A percentile compares a stretch with the other conserved stretches of the same genome.
Evolutionary conservation across 2,797 vertebrate species (phyloP).

Genomic region (Craterocephalus amniculus): DNA sequence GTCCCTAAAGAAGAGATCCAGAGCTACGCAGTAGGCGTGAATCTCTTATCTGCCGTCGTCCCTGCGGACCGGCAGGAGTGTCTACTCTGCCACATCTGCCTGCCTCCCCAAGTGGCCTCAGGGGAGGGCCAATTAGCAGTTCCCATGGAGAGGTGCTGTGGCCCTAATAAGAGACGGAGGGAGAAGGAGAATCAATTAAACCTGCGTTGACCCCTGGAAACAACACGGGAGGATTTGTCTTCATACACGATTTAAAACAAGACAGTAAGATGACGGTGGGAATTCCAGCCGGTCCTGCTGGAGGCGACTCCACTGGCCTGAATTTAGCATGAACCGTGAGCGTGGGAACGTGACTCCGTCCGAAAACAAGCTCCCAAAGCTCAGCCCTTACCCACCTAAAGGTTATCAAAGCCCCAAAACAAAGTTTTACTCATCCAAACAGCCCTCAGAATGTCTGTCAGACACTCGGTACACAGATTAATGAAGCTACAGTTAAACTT

Average conservation of each 20-base stretch:
- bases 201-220: constrained; percentile 90
- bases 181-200: constrained; percentile 95
- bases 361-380: not conserved
- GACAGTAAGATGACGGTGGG: not conserved
- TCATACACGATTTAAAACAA: constrained; percentile 22
- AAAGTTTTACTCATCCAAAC: not conserved
- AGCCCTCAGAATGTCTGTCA: not conserved
- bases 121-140: constrained; percentile 93
- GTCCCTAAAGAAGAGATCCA: constrained; percentile 56
- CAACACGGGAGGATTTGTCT: constrained; percentile 63
- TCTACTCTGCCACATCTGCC: constrained; percentile 78
- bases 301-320: constrained; percentile 1
- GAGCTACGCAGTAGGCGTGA: constrained; percentile 32
- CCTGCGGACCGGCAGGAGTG: constrained; percentile 66
- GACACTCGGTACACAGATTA: too few relatives aligned
- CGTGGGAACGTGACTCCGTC: not conserved
- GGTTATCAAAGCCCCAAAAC: not conserved
- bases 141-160: constrained; percentile 92
- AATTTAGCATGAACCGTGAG: not conserved
- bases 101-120: constrained; percentile 91
- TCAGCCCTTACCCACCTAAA: not conserved
- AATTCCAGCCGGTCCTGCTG: constrained; percentile 9
- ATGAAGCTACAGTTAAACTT: too few relatives aligned
- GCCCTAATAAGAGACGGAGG: constrained; percentile 91
- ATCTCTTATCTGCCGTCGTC: constrained; percentile 63